A percentile compares a stretch with the other conserved stretches of the same genome.
These are phyloP conservation scores for Heliconius himera DNA, from an alignment of 1,140 invertebrate genomes.

Conservation along the genomic window DNA sequence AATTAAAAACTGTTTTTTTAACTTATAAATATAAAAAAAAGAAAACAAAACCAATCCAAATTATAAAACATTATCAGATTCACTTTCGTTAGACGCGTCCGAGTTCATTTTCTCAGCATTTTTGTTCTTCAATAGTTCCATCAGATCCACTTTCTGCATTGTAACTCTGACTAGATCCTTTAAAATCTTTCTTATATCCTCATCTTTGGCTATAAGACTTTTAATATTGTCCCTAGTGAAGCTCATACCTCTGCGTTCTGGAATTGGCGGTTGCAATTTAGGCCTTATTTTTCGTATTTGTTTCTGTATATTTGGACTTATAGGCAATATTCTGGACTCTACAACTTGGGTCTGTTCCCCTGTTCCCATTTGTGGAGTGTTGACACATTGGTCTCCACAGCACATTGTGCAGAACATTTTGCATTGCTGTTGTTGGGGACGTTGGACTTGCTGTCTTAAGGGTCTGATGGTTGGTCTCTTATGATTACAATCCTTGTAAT, in stretches of 20 bases:
- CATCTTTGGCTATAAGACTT: conserved; percentile 64
- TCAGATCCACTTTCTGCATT: conserved; percentile 70
- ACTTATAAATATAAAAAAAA: background rate
- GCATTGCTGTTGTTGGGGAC: conserved; percentile 42
- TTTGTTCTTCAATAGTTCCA: conserved; percentile 56
- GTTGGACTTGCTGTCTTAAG: conserved; percentile 17
- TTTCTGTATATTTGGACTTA: conserved; percentile 21
- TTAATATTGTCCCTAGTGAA: conserved; percentile 68
- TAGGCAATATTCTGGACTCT: conserved; percentile 30
- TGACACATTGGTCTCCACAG: conserved; percentile 62
- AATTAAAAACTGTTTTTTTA: no score
- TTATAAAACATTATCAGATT: conserved; percentile 43
- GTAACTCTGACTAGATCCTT: conserved; percentile 70
- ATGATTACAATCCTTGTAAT: conserved; percentile 68
- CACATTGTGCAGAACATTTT: conserved; percentile 55
- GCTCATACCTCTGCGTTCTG: conserved; percentile 51
- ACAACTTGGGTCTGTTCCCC: conserved; percentile 20
- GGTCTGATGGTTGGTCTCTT: conserved; percentile 38
- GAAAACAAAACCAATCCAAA: background rate
- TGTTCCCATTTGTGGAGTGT: conserved; percentile 34
- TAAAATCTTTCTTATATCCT: conserved; percentile 72
- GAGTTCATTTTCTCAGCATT: conserved; percentile 18
- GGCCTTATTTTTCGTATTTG: conserved; percentile 37
- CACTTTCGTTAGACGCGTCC: conserved; percentile 33
- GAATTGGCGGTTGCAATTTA: conserved; percentile 39